phyloP scores from a whole-genome alignment of 1,140 invertebrate genomes.

The Drosophila albomicans region DNA sequence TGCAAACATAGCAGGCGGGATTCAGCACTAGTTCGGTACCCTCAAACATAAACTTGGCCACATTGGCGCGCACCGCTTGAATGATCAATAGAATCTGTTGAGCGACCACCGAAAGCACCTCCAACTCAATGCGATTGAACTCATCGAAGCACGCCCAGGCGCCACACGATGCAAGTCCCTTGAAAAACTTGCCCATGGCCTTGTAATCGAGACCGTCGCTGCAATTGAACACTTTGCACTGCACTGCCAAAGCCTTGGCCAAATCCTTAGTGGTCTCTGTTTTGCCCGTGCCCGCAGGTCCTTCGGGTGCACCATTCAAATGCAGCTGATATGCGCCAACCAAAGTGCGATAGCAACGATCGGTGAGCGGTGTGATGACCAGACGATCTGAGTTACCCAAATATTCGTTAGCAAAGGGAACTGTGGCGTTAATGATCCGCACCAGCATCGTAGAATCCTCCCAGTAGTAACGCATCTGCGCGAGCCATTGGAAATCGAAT shows the following conservation, averaged over 20 bases:
- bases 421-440: constrained; percentile 94
- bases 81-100: constrained; percentile 93
- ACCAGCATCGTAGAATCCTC: constrained; percentile 92
- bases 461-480: constrained; percentile 96
- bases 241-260: constrained; percentile 95
- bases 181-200: constrained; percentile 96
- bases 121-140: constrained; percentile 97
- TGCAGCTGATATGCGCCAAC: constrained; percentile 95
- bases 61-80: constrained; percentile 90
- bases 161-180: constrained; percentile 94
- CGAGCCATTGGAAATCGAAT: constrained; percentile 95
- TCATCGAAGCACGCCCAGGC: constrained; percentile 98
- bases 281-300: constrained; percentile 95
- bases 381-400: constrained; percentile 91
- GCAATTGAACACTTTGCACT: constrained; percentile 97
- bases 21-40: constrained; percentile 93
- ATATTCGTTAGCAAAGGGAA: constrained; percentile 96
- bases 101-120: constrained; percentile 93
- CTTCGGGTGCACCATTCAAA: constrained; percentile 95
- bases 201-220: constrained; percentile 97
- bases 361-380: constrained; percentile 93
- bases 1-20: constrained; percentile 94
- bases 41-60: constrained; percentile 92
- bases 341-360: constrained; percentile 94
- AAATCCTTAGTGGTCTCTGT: constrained; percentile 96